Evolutionary conservation across 2,113 vertebrate genomes (phyloP).

Genomic region (Strix aluco): DNA sequence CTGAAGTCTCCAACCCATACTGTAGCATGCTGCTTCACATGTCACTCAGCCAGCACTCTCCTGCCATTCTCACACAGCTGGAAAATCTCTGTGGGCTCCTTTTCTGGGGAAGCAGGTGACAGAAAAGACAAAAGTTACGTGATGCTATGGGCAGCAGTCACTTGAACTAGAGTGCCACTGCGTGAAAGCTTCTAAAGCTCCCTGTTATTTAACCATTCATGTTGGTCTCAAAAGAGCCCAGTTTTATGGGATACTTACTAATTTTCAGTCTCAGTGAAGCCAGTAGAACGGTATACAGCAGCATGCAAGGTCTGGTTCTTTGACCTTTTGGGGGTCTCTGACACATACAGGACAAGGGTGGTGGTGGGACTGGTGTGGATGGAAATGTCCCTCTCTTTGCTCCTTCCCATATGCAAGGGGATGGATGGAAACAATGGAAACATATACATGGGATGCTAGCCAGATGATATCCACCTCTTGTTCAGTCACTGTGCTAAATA

Average conservation of each 20-base stretch:
- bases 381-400: background rate
- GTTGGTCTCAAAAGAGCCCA: background rate
- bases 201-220: background rate
- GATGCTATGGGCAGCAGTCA: background rate
- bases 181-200: background rate
- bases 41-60: background rate
- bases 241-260: background rate
- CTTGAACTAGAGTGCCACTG: background rate
- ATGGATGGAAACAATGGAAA: background rate
- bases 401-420: background rate
- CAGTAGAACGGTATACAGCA: background rate
- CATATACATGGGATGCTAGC: background rate
- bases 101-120: background rate
- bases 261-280: background rate
- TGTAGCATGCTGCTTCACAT: background rate
- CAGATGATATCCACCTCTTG: background rate
- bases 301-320: background rate
- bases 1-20: background rate
- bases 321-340: background rate
- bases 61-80: background rate
- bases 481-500: background rate
- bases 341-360: background rate
- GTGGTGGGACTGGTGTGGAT: background rate
- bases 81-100: constrained; percentile 3
- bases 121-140: background rate